Evolutionary conservation across 2,113 vertebrate genomes (phyloP).

Genomic region (Syngnathus scovelli): DNA sequence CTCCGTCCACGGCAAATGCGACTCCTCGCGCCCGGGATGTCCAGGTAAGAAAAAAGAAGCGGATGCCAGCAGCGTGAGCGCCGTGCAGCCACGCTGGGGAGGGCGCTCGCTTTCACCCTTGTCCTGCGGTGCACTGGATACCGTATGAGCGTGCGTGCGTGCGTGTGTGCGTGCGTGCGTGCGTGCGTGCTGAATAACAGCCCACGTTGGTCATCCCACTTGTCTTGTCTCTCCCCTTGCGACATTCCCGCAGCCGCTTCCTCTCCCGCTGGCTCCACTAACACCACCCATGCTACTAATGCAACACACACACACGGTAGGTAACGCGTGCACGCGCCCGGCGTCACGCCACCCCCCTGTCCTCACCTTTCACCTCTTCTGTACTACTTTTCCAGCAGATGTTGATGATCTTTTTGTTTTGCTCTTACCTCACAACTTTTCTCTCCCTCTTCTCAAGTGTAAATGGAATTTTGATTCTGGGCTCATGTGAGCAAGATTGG

Average conservation of each 20-base stretch:
- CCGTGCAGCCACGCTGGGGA: background rate
- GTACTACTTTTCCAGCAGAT: background rate
- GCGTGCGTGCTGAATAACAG: background rate
- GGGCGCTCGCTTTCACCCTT: background rate
- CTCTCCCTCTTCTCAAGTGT: background rate
- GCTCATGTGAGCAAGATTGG: too few relatives aligned
- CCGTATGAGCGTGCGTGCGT: background rate
- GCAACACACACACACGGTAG: conserved; percentile 75
- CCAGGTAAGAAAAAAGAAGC: conserved; percentile 77
- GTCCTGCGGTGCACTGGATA: background rate
- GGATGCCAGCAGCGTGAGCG: background rate
- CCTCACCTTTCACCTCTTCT: background rate
- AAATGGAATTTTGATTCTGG: background rate
- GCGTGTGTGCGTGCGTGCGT: background rate
- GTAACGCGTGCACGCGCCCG: conserved; percentile 23
- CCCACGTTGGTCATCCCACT: conserved; percentile 35
- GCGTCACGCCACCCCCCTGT: background rate
- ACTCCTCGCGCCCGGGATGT: conserved; percentile 78
- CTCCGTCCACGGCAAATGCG: conserved; percentile 73
- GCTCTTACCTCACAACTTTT: background rate
- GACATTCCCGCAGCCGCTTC: conserved; percentile 54
- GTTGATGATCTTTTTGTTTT: background rate
- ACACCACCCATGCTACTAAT: conserved; percentile 86
- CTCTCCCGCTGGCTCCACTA: conserved; percentile 84
- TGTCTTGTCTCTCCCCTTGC: conserved; percentile 20